Conservation (phyloP, 2,113 vertebrate species). For the Theristicus caerulescens region DNA sequence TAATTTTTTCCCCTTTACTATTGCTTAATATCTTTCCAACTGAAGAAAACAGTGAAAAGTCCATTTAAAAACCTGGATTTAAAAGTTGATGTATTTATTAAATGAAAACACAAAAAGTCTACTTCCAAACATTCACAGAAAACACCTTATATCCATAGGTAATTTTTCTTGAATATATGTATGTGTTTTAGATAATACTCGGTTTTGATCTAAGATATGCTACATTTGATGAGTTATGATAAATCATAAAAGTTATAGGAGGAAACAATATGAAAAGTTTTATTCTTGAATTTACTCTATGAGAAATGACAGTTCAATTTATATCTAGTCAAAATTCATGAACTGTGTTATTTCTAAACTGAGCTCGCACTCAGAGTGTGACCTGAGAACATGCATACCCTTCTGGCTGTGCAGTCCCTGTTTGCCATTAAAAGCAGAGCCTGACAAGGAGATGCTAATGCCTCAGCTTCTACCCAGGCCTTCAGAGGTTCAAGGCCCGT, state of each 20-base stretch:
- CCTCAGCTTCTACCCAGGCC: background rate
- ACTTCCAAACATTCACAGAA: background rate
- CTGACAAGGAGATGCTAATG: background rate
- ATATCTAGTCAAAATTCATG: background rate
- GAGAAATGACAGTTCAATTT: background rate
- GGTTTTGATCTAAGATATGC: background rate
- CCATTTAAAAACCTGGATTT: background rate
- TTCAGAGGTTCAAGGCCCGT: background rate
- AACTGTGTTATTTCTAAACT: background rate
- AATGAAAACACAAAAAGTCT: background rate
- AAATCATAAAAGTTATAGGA: background rate
- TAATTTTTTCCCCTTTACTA: background rate
- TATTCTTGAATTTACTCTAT: background rate
- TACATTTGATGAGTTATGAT: background rate
- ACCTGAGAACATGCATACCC: background rate
- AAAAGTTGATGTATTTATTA: background rate
- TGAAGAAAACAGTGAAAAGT: background rate
- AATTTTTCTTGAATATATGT: background rate
- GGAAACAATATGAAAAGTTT: background rate
- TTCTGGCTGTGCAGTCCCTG: background rate
- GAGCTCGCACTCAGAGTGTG: background rate
- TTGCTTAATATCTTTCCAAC: background rate
- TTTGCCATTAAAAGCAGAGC: background rate
- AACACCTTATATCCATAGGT: background rate
- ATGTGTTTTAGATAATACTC: background rate